Base-by-base conservation (phyloP, 2,113 vertebrate genomes). In the Aspidoscelis tigris region DNA sequence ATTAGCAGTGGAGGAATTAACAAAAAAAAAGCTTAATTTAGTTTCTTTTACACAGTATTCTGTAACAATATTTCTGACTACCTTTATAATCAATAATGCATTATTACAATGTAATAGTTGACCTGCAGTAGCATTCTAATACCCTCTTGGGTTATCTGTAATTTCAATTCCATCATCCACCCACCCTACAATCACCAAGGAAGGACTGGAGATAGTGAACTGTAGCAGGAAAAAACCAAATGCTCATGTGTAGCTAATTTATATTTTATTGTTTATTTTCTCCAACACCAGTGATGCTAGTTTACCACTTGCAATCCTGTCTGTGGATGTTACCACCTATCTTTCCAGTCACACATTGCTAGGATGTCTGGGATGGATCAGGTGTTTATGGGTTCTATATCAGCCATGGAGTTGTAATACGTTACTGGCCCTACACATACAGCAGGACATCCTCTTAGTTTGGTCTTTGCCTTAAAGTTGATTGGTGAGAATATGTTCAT, bases 11-110 rank as follows among this genome's bases (percentile, higher is more conserved):
- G 33, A 18, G 58, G 12, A 16, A 61, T 18, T 61, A 18, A 61
- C 58, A 61, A 61, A 61, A 61, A 14, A 76, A 76, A 47, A 33
- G 18, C 26, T 79, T 79, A 41, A 65, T 79, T 73, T 72, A 73
- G 69, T 26, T 84, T 8, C 39, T 33, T 7, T 33, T 84, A 58
- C 24, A 24, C n/a, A 55, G 2, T 39, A 61, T 18, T 21, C 50
- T 58, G 55, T 58, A 8, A 5, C 3, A 55, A 14, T 11, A 50
- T 47, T 39, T 80, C 53, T 20, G 68, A 55, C 20, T 71, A 55
- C n/a, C 16, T 71, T 71, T 50, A n/a, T 9, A 8, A 22, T 21
- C n/a, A 39, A 41, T 64, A 78, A 64, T 81, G 64, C 24, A 21
- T 20, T 50, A 20, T 76, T 6, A 33, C 64, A 66, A 66, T 66